Evolutionary conservation across 2,888 invertebrate genomes (phyloP), one percentile per base, ranked within the genome.

Genomic region (Temnothorax rugatulus): DNA sequence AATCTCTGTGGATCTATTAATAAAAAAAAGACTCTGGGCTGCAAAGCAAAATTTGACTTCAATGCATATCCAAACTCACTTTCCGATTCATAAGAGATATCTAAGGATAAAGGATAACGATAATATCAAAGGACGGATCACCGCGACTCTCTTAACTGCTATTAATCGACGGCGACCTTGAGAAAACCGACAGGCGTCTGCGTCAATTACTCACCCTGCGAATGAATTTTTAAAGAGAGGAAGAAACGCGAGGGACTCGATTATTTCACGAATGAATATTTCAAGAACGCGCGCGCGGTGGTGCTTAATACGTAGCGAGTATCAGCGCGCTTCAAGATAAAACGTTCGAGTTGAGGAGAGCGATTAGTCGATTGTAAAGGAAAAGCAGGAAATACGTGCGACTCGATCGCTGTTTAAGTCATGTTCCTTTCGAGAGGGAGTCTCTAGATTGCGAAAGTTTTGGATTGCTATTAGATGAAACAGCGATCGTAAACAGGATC

Each of bases 171-270:
- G 21, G 9, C 57, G 34, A n/a, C 34, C 57, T 69, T 41, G 44
- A 47, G 21, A 47, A 38, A 21, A 34, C 25, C 47, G 59, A 73
- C 59, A 59, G 29, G 59, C 44, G 71, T 59, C 47, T 18, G 47
- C 38, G 29, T 68, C 52, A 68, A 77, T 77, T 68, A 77, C 54
- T 34, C 59, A 71, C 25, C 47, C 34, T 9, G 73, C 18, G 79
- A 59, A 73, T 81, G 59, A 81, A 81, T 81, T 73, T 73, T 81
- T 81, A 61, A 81, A 29, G 59, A 47, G 59, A 59, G 4, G 29
- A 81, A 59, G 73, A 81, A 57, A 59, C 77, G 57, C 69, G 29
- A 44, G 44, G 57, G n/a, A n/a, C 15, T 73, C 73, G 73, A 47
- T 81, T 61, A 38, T 47, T 50, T 50, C 47, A 34, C 73, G 59